These are phyloP conservation scores for Ligdia adustata DNA, from an alignment of 2,888 invertebrate genomes.

Conservation along the genomic window DNA sequence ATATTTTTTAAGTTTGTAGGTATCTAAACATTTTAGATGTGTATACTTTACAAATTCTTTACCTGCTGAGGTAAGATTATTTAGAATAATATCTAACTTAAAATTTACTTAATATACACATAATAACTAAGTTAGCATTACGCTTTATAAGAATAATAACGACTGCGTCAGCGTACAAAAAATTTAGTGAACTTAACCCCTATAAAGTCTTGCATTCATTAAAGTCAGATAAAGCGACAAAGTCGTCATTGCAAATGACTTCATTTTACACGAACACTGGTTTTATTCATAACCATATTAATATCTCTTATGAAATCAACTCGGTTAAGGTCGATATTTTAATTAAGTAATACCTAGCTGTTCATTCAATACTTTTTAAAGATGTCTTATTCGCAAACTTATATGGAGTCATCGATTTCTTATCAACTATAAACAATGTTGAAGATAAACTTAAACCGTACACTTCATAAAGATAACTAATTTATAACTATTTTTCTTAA, in stretches of 20 bases:
- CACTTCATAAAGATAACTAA: conserved; percentile 36
- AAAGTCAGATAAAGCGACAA: neutral
- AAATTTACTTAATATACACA: neutral
- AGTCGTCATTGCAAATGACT: conserved; percentile 10
- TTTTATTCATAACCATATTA: conserved; percentile 9
- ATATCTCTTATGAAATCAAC: conserved; percentile 1
- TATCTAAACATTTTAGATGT: too few species aligned
- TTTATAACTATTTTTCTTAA: too few species aligned
- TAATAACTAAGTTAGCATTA: too few species aligned
- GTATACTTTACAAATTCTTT: too few species aligned
- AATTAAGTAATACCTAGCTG: conserved; percentile 9
- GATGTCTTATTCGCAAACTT: neutral
- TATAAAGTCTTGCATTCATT: neutral
- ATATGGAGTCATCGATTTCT: conserved; percentile 7
- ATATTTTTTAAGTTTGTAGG: too few species aligned
- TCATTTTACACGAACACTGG: conserved; percentile 8
- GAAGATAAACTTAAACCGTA: conserved; percentile 42
- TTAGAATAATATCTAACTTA: too few species aligned
- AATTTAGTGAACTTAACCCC: too few species aligned
- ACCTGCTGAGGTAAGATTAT: too few species aligned
- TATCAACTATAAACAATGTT: conserved; percentile 41
- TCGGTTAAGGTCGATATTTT: conserved; percentile 45
- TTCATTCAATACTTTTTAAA: conserved; percentile 8
- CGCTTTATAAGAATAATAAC: too few species aligned
- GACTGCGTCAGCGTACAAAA: too few species aligned